These are phyloP conservation scores for Patagioenas fasciata DNA, from an alignment of 2,113 vertebrate species.

Conservation along the genomic window DNA sequence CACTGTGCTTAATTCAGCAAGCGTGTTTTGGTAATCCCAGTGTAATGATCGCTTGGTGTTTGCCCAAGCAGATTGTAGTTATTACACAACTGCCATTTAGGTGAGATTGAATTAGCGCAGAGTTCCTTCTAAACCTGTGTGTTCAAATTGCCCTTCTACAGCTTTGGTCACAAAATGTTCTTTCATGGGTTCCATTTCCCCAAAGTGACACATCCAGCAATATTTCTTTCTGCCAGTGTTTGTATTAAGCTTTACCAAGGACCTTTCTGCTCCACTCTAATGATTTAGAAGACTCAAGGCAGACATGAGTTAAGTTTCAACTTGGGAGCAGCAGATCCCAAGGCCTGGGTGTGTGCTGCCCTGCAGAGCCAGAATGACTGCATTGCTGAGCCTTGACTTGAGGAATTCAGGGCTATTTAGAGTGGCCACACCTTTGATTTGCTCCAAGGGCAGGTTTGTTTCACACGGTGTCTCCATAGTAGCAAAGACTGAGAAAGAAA, in stretches of 20 bases:
- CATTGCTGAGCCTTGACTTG: conserved; percentile 34
- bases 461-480: conserved; percentile 57
- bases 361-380: conserved; percentile 51
- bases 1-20: background rate
- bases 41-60: background rate
- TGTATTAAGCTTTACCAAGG: background rate
- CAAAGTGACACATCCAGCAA: background rate
- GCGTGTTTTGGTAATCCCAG: background rate
- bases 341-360: conserved; percentile 39
- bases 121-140: background rate
- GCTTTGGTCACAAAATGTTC: background rate
- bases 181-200: background rate
- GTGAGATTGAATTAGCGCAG: background rate
- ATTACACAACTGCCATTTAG: background rate
- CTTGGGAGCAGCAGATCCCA: background rate
- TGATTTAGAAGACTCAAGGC: background rate
- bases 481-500: background rate
- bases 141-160: background rate
- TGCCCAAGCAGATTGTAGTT: background rate
- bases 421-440: conserved; percentile 64
- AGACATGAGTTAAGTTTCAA: background rate
- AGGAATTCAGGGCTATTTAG: conserved; percentile 50
- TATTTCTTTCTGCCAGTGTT: background rate
- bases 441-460: conserved; percentile 66
- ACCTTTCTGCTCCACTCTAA: background rate